Conservation (phyloP, 2,888 invertebrate species). For the Mongoloraphidia duomilia region DNA sequence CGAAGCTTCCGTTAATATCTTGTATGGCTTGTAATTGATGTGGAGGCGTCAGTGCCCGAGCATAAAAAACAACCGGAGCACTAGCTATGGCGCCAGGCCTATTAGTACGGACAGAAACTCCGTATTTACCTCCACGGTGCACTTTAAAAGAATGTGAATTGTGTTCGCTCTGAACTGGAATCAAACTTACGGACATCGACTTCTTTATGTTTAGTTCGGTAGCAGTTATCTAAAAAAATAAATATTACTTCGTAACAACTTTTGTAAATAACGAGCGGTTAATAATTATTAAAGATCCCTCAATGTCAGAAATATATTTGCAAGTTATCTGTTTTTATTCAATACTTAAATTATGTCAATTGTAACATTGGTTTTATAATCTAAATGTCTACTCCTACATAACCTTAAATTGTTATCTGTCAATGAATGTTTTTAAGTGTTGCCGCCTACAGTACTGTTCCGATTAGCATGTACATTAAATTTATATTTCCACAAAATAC, state of each 20-base stretch:
- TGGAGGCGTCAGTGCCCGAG: conserved; percentile 46
- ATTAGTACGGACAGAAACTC: conserved; percentile 34
- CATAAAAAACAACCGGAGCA: conserved; percentile 33
- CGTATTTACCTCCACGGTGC: conserved; percentile 37
- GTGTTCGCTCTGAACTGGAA: conserved; percentile 30
- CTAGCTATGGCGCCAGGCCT: conserved; percentile 31
- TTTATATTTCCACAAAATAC: too few relatives aligned
- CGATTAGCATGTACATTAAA: too few relatives aligned
- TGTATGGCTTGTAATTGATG: conserved; percentile 44
- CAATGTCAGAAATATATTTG: too few relatives aligned
- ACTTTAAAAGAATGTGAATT: conserved; percentile 36
- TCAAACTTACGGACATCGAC: conserved; percentile 31
- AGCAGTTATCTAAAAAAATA: conserved; percentile 32
- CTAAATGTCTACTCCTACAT: not conserved
- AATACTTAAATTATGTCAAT: too few relatives aligned
- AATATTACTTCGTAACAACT: conserved; percentile 6
- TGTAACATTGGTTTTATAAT: too few relatives aligned
- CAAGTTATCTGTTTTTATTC: too few relatives aligned
- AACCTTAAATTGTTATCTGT: not conserved
- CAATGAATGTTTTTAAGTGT: too few relatives aligned
- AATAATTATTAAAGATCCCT: not conserved
- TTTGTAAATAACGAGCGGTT: not conserved
- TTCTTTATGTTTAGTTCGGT: conserved; percentile 33
- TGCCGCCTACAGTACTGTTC: too few relatives aligned
- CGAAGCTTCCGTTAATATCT: conserved; percentile 44